Base-by-base conservation (phyloP, 2,797 vertebrate species). In the Graptemys geographica region DNA sequence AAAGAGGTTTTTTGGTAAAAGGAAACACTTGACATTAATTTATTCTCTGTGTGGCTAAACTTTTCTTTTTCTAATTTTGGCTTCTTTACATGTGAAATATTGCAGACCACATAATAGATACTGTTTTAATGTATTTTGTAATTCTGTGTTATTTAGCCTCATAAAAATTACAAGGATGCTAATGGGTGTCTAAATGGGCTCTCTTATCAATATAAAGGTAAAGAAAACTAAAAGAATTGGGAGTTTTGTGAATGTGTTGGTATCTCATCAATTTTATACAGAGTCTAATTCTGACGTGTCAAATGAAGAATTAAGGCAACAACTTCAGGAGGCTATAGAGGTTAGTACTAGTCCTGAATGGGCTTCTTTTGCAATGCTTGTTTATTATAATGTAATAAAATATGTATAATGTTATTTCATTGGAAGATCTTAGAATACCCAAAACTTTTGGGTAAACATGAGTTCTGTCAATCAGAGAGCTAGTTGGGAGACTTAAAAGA, bases 251-350 rank as follows among this genome's bases (percentile, higher is more conserved):
- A 88, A 65, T 85, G 33, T 81, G 53, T 2, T 79, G 28, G 1
- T 95, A 6, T 84, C 16, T n/a, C 69, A 1, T 93, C 76, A 87
- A 96, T 96, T 79, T 82, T 74, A 79, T 95, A 76, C 93, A 99
- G 99, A 97, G 81, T 97, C 97, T 74, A 92, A 97, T 74, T 92
- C 55, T 53, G 98, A 99, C 57, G 89, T 98, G 88, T 98, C 99
- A 94, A 98, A 97, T 93, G 99, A 98, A 33, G 98, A 99, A 80
- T 97, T 99, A 92, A 98, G 95, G 92, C 98, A 98, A 25, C 97
- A 93, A 80, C 98, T 99, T 49, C 97, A n/a, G 91, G 98, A 99
- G 91, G 97, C 98, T 85, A 96, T 98, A 41, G 98, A 99, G 99
- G 99, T 99, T 94, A 72, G 97, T 98, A 47, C 52, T 49, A 53